A percentile compares a stretch with the other conserved stretches of the same genome.
phyloP scores from a whole-genome alignment of 2,113 vertebrate species.

The Saccopteryx bilineata region DNA sequence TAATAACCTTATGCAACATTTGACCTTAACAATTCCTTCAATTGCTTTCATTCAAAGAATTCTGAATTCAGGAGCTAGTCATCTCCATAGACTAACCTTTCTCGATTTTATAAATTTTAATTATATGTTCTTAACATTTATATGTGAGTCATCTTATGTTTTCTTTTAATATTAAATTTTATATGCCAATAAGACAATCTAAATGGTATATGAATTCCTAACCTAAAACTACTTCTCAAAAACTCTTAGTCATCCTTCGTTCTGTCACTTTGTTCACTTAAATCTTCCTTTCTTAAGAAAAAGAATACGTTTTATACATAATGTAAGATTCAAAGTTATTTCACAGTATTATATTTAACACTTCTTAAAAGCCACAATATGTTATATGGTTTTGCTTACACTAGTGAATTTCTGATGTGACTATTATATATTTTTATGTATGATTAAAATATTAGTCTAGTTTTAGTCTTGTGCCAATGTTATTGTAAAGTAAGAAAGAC shows the following conservation, averaged over 20 bases:
- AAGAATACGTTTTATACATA: neutral
- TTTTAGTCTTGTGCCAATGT: neutral
- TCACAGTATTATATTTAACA: neutral
- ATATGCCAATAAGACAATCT: neutral
- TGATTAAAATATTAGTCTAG: neutral
- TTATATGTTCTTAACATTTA: neutral
- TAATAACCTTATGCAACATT: neutral
- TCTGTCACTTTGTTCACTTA: neutral
- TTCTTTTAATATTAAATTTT: conserved; percentile 18
- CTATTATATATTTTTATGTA: neutral
- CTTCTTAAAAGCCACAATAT: neutral
- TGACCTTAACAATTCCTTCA: neutral
- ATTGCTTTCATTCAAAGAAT: neutral
- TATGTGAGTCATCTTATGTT: neutral
- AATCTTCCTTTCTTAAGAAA: neutral
- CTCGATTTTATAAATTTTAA: neutral
- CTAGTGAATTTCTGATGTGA: neutral
- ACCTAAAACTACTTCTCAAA: neutral
- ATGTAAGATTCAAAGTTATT: conserved; percentile 9
- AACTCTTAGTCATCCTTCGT: neutral
- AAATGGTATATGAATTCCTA: neutral
- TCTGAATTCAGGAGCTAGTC: neutral
- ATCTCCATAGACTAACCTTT: neutral
- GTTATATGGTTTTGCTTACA: neutral
- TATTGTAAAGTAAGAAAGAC: neutral